These are phyloP conservation scores for Danio albolineatus DNA, from an alignment of 2,797 vertebrate species.

Conservation along the genomic window DNA sequence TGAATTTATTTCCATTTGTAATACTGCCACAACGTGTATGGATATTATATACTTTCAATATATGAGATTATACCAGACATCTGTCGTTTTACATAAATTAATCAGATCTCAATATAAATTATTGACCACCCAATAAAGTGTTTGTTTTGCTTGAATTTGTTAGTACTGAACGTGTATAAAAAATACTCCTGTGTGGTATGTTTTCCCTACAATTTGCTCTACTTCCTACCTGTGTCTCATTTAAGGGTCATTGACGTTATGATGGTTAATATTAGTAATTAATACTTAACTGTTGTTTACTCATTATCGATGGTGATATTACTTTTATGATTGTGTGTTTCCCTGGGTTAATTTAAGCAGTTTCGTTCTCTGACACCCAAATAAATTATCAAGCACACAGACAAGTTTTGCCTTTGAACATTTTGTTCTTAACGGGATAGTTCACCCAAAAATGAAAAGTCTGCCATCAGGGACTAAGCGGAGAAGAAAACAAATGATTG, in stretches of 20 bases:
- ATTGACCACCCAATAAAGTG: not conserved
- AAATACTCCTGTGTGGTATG: too few relatives aligned
- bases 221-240: not conserved
- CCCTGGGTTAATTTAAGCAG: not conserved
- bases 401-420: not conserved
- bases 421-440: not conserved
- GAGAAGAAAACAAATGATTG: too few relatives aligned
- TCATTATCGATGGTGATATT: not conserved
- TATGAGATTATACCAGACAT: not conserved
- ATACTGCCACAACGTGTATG: not conserved
- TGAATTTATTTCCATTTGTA: not conserved
- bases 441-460: too few relatives aligned
- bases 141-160: not conserved
- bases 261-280: not conserved
- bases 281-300: not conserved
- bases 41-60: not conserved
- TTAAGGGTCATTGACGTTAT: too few relatives aligned
- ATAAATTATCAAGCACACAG: not conserved
- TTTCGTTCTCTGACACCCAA: not conserved
- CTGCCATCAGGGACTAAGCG: too few relatives aligned
- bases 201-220: too few relatives aligned
- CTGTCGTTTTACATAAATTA: not conserved
- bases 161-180: not conserved
- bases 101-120: not conserved
- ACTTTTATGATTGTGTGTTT: not conserved